These are phyloP conservation scores for Synergus laeviventris DNA, from an alignment of 2,888 invertebrate genomes.

Conservation along the genomic window DNA sequence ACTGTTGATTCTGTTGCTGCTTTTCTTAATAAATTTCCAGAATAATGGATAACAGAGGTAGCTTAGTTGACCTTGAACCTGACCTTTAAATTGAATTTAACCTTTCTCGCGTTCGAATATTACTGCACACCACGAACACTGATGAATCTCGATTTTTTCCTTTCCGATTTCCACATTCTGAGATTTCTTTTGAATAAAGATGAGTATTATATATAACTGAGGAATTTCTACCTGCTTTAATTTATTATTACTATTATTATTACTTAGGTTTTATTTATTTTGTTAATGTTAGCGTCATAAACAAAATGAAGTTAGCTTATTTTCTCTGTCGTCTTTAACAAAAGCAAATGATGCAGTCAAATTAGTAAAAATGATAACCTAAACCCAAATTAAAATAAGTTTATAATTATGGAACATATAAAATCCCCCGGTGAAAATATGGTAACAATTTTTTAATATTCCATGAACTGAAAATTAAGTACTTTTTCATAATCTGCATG, in stretches of 20 bases:
- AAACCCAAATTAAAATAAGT: neutral
- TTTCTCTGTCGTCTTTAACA: neutral
- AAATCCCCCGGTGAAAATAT: neutral
- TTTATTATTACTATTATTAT: too few species aligned
- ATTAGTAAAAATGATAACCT: neutral
- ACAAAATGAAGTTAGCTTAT: neutral
- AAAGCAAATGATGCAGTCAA: neutral
- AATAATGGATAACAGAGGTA: neutral
- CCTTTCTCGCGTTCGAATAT: constrained; percentile 7
- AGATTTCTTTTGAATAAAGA: neutral
- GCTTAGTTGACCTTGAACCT: neutral
- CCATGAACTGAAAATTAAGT: too few species aligned
- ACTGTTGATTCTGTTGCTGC: neutral
- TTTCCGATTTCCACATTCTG: neutral
- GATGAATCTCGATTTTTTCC: neutral
- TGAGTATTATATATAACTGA: neutral
- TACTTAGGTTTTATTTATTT: too few species aligned
- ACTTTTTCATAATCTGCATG: too few species aligned
- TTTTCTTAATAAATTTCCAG: neutral
- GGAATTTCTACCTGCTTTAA: too few species aligned
- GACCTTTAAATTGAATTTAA: neutral
- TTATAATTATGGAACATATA: neutral
- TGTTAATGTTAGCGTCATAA: too few species aligned
- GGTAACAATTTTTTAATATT: too few species aligned
- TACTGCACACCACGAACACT: neutral